These are phyloP conservation scores for Pedetes capensis DNA, from an alignment of 2,113 vertebrate genomes.

Conservation along the genomic window DNA sequence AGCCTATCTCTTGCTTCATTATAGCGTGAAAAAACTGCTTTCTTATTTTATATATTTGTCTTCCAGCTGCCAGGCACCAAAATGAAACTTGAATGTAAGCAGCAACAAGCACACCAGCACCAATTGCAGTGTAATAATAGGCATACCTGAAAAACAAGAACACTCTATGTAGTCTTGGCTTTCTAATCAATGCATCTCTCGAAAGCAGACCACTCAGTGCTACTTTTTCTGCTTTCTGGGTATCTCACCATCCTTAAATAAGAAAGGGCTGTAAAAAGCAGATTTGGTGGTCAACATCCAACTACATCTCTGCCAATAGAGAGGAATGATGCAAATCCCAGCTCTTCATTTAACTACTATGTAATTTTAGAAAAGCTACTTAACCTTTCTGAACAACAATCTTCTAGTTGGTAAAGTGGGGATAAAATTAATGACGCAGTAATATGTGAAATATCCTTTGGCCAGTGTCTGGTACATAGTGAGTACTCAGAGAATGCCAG, in stretches of 20 bases:
- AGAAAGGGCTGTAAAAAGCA: not conserved
- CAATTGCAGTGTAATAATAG: constrained; percentile 91
- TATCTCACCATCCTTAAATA: not conserved
- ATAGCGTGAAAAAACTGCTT: constrained; percentile 92
- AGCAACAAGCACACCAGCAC: constrained; percentile 86
- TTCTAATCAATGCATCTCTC: not conserved
- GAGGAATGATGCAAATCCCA: too few species aligned
- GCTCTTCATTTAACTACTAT: too few species aligned
- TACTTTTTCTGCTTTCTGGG: not conserved
- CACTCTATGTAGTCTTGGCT: not conserved
- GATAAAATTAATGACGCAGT: not conserved
- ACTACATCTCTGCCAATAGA: too few species aligned
- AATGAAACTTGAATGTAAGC: constrained; percentile 92
- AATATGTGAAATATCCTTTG: not conserved
- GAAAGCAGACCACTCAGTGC: not conserved
- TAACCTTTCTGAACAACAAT: too few species aligned
- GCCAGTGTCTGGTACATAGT: not conserved
- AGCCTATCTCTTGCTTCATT: constrained; percentile 94
- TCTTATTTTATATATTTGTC: constrained; percentile 90
- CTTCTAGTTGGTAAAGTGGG: too few species aligned
- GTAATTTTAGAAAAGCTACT: too few species aligned
- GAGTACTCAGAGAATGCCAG: not conserved
- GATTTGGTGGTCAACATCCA: not conserved
- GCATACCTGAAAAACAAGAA: constrained; percentile 85
- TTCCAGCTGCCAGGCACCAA: constrained; percentile 92